Evolutionary conservation across 2,888 invertebrate genomes (phyloP).

Genomic region (Caenorhabditis sulstoni): DNA sequence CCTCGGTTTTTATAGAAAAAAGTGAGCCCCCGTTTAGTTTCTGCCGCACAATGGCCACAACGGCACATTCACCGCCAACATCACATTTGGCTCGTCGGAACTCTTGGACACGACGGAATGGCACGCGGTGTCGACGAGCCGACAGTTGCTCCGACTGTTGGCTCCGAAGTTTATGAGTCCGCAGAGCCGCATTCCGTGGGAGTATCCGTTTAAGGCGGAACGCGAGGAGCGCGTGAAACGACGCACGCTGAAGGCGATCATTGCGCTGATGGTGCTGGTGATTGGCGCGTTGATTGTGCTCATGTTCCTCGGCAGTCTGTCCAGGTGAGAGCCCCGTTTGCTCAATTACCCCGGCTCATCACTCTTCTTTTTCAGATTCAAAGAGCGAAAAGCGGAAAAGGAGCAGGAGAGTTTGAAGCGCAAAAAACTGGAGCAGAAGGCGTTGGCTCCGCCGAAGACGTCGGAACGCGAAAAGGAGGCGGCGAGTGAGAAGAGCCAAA

Average conservation of each 20-base stretch:
- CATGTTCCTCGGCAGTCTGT: conserved; percentile 49
- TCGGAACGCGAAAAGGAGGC: no score
- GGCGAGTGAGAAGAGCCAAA: no score
- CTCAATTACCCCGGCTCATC: no score
- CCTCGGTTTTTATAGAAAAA: no score
- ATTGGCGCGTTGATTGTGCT: conserved; percentile 43
- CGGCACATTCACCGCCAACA: no score
- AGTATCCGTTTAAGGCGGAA: conserved; percentile 46
- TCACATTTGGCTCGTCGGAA: conserved; percentile 3
- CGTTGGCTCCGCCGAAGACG: no score
- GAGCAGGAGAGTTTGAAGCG: conserved; percentile 16
- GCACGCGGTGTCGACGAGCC: conserved; percentile 3
- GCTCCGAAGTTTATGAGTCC: conserved; percentile 4
- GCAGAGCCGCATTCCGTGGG: conserved; percentile 45
- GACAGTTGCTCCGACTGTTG: background rate
- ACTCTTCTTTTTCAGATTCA: conserved; percentile 45
- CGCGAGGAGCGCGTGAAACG: conserved; percentile 28
- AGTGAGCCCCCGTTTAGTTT: no score
- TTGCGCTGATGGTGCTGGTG: conserved; percentile 31
- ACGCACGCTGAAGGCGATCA: conserved; percentile 35
- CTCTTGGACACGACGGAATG: background rate
- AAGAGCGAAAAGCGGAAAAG: conserved; percentile 17
- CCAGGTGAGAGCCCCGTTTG: no score
- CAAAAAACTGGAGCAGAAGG: conserved; percentile 24
- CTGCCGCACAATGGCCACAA: no score